Percentiles rank a stretch among this genome's conserved stretches.
Conservation (phyloP, 2,113 vertebrate genomes). For the Gulo gulo region DNA sequence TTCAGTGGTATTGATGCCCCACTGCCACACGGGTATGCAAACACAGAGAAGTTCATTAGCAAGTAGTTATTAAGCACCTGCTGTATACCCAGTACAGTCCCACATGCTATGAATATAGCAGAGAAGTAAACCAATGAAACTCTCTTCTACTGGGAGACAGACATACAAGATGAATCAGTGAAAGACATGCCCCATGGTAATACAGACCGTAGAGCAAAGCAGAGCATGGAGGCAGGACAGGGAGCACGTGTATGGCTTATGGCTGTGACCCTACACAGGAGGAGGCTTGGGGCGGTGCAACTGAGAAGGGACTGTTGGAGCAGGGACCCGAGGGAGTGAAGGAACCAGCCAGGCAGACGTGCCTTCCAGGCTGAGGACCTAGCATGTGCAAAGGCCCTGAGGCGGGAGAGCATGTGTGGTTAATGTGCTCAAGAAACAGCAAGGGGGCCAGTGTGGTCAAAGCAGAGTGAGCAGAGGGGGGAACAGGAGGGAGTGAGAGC, state of each 20-base stretch:
- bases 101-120: too few relatives aligned
- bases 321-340: background rate
- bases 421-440: background rate
- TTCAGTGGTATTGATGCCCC: background rate
- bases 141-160: background rate
- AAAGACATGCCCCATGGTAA: accelerated
- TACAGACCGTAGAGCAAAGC: too few relatives aligned
- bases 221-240: accelerated
- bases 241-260: accelerated
- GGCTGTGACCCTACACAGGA: accelerated
- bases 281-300: background rate
- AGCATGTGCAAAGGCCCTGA: background rate
- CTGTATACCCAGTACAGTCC: background rate
- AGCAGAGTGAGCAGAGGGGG: accelerated
- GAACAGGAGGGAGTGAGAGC: accelerated
- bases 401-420: accelerated
- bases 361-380: background rate
- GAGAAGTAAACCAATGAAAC: background rate
- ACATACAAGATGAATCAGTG: background rate
- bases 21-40: accelerated
- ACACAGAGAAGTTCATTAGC: background rate
- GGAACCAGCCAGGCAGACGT: accelerated
- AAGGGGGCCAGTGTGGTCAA: accelerated
- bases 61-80: background rate
- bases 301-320: background rate